Evolutionary conservation across 2,888 invertebrate genomes (phyloP).

Genomic region (Koerneria pararmatus): DNA sequence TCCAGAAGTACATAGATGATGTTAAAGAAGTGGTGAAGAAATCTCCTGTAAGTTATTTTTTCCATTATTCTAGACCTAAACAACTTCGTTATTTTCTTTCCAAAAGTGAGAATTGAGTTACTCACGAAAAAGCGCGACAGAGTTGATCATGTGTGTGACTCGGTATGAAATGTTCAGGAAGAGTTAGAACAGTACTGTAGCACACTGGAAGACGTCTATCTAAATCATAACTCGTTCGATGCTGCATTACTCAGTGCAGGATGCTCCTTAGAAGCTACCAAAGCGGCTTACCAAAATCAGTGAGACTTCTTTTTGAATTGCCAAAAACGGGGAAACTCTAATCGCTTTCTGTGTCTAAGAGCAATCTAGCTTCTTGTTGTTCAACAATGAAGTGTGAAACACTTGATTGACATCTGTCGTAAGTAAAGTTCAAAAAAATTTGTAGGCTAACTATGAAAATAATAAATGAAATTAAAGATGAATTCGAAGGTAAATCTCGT

Average conservation of each 20-base stretch:
- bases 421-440: too few relatives aligned
- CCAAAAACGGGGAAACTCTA: too few relatives aligned
- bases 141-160: constrained; percentile 16
- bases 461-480: too few relatives aligned
- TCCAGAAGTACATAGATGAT: constrained; percentile 34
- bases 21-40: constrained; percentile 30
- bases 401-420: too few relatives aligned
- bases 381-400: too few relatives aligned
- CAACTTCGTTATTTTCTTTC: background rate
- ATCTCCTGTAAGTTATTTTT: constrained; percentile 22
- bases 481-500: too few relatives aligned
- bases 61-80: background rate
- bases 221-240: constrained; percentile 45
- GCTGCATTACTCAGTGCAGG: constrained; percentile 42
- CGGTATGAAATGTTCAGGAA: constrained; percentile 32
- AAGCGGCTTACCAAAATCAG: constrained; percentile 27
- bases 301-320: constrained; percentile 11
- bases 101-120: background rate
- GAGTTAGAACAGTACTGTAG: constrained; percentile 35
- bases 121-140: background rate
- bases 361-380: background rate
- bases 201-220: constrained; percentile 51
- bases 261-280: constrained; percentile 35
- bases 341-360: too few relatives aligned
- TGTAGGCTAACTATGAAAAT: too few relatives aligned